phyloP scores from a whole-genome alignment of 2,797 vertebrate species.

The Odontamblyopus rebecca region DNA sequence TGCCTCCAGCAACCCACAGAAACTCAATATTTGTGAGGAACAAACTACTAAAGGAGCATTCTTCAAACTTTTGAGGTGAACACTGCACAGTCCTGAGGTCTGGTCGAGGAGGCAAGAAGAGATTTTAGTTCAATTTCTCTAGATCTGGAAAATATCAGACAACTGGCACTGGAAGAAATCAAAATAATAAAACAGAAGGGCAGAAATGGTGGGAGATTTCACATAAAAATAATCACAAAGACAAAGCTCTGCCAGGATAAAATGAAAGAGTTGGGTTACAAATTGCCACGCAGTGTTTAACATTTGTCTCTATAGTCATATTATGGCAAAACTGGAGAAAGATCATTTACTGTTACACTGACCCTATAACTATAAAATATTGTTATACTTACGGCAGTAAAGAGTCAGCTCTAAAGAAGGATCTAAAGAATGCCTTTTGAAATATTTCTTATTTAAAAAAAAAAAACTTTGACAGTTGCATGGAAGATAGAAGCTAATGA shows the following conservation, averaged over 20 bases:
- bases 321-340: too few species aligned
- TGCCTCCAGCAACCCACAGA: neutral
- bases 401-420: too few species aligned
- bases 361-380: too few species aligned
- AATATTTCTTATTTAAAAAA: too few species aligned
- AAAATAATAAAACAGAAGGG: neutral
- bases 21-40: slow-evolving; percentile 4
- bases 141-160: neutral
- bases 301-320: too few species aligned
- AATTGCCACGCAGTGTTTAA: too few species aligned
- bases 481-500: too few species aligned
- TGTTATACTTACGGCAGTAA: too few species aligned
- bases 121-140: neutral
- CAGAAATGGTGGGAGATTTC: neutral
- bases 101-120: neutral
- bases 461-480: too few species aligned
- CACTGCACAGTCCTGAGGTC: neutral
- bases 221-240: neutral
- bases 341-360: too few species aligned
- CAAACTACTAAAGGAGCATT: slow-evolving; percentile 1
- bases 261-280: too few species aligned
- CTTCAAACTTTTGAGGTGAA: slow-evolving; percentile 11
- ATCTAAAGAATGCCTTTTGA: too few species aligned
- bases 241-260: neutral
- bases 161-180: neutral